Evolutionary conservation across 2,888 invertebrate species (phyloP).

Genomic region (Aleiodes testaceus): DNA sequence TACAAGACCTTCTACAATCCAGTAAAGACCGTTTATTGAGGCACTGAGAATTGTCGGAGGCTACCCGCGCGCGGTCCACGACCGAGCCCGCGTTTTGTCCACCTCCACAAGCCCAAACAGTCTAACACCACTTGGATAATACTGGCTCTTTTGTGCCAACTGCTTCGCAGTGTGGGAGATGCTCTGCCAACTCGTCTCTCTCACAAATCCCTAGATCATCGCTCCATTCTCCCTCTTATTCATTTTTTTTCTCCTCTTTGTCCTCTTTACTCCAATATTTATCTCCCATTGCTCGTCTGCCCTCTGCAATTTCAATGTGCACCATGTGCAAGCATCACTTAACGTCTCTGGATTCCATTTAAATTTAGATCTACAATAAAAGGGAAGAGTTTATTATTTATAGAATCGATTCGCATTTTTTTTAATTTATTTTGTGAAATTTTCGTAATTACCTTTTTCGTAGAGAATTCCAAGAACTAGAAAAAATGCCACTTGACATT

Average conservation of each 20-base stretch:
- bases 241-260: not conserved
- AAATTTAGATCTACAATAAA: conserved; percentile 19
- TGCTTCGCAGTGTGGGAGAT: not conserved
- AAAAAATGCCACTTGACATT: not conserved
- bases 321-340: conserved; percentile 12
- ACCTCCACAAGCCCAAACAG: too few species aligned
- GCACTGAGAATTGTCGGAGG: too few species aligned
- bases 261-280: not conserved
- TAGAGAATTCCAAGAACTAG: not conserved
- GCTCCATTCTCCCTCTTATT: conserved; percentile 17
- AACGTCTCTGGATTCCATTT: conserved; percentile 16
- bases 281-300: not conserved
- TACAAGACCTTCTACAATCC: not conserved
- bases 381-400: conserved; percentile 21
- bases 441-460: not conserved
- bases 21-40: too few species aligned
- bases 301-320: not conserved
- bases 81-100: too few species aligned
- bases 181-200: conserved; percentile 24
- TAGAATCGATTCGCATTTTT: not conserved
- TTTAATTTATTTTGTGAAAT: too few species aligned
- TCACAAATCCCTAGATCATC: conserved; percentile 23
- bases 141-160: conserved; percentile 20
- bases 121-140: not conserved
- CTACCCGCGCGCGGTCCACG: too few species aligned